These are phyloP conservation scores for Isaurus tuberculatus DNA, from an alignment of 92 coral and sea anemone species.

Conservation along the genomic window DNA sequence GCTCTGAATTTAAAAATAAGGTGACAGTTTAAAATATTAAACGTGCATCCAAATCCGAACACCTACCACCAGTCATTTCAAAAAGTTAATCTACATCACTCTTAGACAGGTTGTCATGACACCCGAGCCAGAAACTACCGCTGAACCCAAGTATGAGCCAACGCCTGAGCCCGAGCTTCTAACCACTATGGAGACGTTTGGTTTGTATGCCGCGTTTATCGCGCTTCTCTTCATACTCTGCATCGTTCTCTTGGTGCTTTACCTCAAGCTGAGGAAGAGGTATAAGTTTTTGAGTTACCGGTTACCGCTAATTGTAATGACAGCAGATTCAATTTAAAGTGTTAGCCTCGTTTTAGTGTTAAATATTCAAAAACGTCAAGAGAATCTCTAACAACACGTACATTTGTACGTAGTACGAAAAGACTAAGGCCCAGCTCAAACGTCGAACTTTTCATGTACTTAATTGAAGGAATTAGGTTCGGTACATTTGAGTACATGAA, in stretches of 20 bases:
- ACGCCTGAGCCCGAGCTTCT: conserved; percentile 35
- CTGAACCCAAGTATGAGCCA: conserved; percentile 15
- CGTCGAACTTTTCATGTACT: too few relatives aligned
- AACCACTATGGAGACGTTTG: conserved; percentile 33
- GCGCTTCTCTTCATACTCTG: conserved; percentile 40
- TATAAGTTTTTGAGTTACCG: neutral
- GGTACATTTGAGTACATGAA: too few relatives aligned
- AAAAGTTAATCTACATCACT: neutral
- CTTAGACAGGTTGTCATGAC: neutral
- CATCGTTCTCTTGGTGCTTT: conserved; percentile 28
- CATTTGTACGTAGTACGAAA: too few relatives aligned
- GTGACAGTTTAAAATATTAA: too few relatives aligned
- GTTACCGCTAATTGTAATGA: neutral
- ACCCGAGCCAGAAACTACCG: conserved; percentile 16
- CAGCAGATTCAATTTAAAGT: neutral
- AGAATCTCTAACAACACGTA: too few relatives aligned
- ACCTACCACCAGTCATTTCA: too few relatives aligned
- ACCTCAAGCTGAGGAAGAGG: conserved; percentile 36
- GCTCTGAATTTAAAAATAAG: too few relatives aligned
- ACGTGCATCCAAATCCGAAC: too few relatives aligned
- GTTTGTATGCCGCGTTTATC: conserved; percentile 34
- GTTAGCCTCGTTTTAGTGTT: too few relatives aligned
- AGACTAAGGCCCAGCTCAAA: too few relatives aligned
- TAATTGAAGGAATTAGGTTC: too few relatives aligned
- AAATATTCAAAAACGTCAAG: too few relatives aligned